Evolutionary conservation across 2,888 invertebrate species (phyloP), one percentile per base, ranked within the genome.

Genomic region (Agriopis aurantiaria): DNA sequence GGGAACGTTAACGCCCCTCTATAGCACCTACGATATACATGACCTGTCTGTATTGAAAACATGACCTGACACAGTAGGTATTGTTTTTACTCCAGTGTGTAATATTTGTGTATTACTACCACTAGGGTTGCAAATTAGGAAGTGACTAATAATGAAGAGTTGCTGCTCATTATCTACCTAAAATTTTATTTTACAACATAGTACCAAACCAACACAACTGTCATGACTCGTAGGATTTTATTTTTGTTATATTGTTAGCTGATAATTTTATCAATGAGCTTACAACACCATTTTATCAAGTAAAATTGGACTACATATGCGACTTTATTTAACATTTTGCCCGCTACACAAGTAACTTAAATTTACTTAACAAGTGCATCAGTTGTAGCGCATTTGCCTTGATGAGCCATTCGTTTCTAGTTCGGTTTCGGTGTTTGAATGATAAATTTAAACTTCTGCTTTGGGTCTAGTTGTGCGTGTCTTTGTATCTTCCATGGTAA

Each of bases 1-100:
- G 78, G 73, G 45, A 72, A 72, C 81, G 90, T 85, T 80, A 75
- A 93, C 93, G 91, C 92, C 92, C 91, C 91, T 89, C 80, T 14
- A 43, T 68, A 63, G 83, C 69, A 69, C 48, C 72, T 61, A 75
- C 51, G 71, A 70, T 60, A 53, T 62, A 61, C 69, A 67, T 72
- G 60, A 65, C 59, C n/a, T 63, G 72, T 53, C 59, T 68, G 8
- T 8, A 52, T 23, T 59, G 33, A 65, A 62, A 48, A 64, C 48
- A 48, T 65, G 68, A 68, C 14, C 66, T 65, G 57, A 58, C 45
- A 63, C 10, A 48, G 56, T 64, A 33, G 55, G 14, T 59, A 68
- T 57, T 56, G 60, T 56, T 61, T n/a, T 45, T 62, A 67, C 11
- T 53, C 10, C 43, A 62, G 56, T 62, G 57, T 51, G 8, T 65